phyloP scores from a whole-genome alignment of 1,140 invertebrate genomes.

The Tetramorium parvispinum region DNA sequence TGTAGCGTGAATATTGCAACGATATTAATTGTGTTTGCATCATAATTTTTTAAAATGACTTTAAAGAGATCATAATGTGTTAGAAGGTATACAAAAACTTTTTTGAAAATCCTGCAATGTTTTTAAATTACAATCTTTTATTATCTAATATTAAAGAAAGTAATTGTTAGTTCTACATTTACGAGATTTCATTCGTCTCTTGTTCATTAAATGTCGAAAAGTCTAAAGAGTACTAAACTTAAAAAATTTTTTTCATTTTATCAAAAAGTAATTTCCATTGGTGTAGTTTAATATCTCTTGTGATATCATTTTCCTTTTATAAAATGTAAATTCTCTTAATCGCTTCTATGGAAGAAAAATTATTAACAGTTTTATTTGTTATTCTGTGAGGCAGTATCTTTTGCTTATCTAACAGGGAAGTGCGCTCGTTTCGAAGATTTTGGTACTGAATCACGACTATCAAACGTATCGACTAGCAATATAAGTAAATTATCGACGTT shows the following conservation, averaged over 20 bases:
- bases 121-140: not conserved
- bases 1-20: no score
- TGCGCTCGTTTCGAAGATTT: conserved; percentile 17
- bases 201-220: not conserved
- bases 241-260: not conserved
- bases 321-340: conserved; percentile 5
- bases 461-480: conserved; percentile 45
- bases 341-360: not conserved
- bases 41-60: not conserved
- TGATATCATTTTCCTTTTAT: not conserved
- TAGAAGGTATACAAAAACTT: not conserved
- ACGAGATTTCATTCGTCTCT: not conserved
- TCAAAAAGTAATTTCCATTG: not conserved
- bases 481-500: conserved; percentile 51
- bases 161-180: not conserved
- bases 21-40: not conserved
- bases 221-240: not conserved
- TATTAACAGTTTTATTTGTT: conserved; percentile 3
- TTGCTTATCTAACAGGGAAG: conserved; percentile 1
- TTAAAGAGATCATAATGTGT: not conserved
- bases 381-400: not conserved
- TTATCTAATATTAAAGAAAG: not conserved
- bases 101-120: not conserved
- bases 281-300: not conserved
- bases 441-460: conserved; percentile 6